Evolutionary conservation across 2,797 vertebrate species (phyloP).

Genomic region (Pseudotriccus pelzelni): DNA sequence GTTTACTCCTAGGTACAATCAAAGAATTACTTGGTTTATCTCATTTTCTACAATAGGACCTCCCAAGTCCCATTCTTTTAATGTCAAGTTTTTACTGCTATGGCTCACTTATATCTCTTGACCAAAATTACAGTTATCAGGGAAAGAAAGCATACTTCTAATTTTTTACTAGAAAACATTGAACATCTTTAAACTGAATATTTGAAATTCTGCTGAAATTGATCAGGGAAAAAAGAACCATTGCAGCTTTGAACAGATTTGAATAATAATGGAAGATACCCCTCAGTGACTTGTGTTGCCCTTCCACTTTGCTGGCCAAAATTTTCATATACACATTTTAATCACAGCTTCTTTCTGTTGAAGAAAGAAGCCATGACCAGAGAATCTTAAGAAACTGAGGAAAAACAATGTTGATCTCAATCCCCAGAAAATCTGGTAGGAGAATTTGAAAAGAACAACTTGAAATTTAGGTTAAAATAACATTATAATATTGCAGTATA

Average conservation of each 20-base stretch:
- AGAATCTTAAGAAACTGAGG: background rate
- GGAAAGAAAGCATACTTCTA: background rate
- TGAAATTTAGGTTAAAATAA: background rate
- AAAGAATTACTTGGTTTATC: background rate
- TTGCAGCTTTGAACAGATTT: background rate
- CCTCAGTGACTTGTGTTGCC: background rate
- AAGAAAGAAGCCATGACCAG: background rate
- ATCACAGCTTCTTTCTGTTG: background rate
- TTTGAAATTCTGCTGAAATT: background rate
- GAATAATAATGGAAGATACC: background rate
- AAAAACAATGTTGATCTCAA: background rate
- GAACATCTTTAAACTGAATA: background rate
- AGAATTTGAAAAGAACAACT: background rate
- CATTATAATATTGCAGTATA: background rate
- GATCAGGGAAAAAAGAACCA: background rate
- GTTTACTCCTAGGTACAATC: background rate
- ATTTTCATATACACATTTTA: background rate
- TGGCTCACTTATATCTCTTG: background rate
- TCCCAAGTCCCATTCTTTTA: background rate
- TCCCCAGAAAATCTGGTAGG: background rate
- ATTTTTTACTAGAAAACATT: background rate
- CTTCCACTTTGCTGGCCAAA: background rate
- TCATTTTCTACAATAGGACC: background rate
- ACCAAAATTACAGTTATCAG: background rate
- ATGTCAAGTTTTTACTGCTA: background rate